Evolutionary conservation across 2,113 vertebrate species (phyloP), one percentile per base, ranked within the genome.

Genomic region (Phodopus roborovskii): DNA sequence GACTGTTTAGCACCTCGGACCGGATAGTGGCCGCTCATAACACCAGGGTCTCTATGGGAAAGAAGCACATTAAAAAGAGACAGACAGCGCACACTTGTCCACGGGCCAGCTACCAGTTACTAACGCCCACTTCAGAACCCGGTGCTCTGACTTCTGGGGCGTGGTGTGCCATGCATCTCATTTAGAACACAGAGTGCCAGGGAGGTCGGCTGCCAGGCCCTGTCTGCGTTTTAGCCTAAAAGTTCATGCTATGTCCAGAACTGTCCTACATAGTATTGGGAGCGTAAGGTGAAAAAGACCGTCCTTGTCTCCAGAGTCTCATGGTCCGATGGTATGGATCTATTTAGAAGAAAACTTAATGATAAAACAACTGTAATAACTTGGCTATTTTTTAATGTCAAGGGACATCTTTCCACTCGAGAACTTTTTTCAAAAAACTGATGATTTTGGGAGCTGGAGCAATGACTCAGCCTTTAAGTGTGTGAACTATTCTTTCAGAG

Each of bases 211-310:
- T n/a, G 56, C 22, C 79, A 82, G 36, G 56, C 60, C 36, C 22
- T 60, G 36, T 36, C 79, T 60, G 56, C 36, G 39, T 60, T 39
- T 82, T 82, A n/a, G 39, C 36, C 13, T 60, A 60, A 53, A 39
- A 8, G 79, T 82, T 60, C n/a, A 56, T 42, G n/a, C 56, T 83
- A 3, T 88, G 45, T 17, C n/a, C 50, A 20, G 1, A 64, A 3
- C 74, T 92, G 2, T 60, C 16, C 24, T 68, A 22, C 42, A 10
- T 66, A 68, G 13, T 66, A 68, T 48, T 78, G 36, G 19, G 39
- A 73, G 58, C 88, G 24, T 12, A 90, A 91, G 33, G 60, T 82
- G 30, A 78, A 96, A 83, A 94, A 94, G 30, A 82, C 53, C 10
- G 45, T 28, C 33, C 6, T n/a, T 66, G 45, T 77, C 66, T 39